phyloP scores from a whole-genome alignment of 1,140 invertebrate species.

The Centruroides sculpturatus region DNA sequence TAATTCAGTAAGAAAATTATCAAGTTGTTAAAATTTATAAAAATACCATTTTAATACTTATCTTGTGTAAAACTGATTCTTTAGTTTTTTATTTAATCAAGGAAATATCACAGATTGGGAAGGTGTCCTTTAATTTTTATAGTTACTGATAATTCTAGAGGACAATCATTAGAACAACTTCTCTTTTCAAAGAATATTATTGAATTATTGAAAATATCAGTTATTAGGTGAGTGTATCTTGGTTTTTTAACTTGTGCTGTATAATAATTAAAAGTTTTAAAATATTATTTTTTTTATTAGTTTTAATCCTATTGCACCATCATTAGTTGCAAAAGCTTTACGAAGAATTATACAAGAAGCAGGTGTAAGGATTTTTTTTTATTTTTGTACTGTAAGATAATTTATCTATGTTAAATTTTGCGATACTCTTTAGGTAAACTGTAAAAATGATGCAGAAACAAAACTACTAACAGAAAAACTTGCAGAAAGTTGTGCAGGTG shows the following conservation, averaged over 20 bases:
- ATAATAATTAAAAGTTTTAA: not conserved
- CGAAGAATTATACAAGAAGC: not conserved
- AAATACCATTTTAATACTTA: not conserved
- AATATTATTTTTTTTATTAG: not conserved
- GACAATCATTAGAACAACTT: conserved; percentile 1
- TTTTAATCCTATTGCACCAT: conserved; percentile 9
- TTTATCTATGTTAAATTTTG: not conserved
- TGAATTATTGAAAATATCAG: not conserved
- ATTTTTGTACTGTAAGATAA: not conserved
- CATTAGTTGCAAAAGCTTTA: conserved; percentile 3
- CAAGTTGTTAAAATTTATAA: no score
- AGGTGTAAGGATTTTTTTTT: not conserved
- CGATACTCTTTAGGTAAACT: not conserved
- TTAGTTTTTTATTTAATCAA: not conserved
- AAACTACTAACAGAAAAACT: conserved; percentile 2
- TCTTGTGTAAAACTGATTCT: not conserved
- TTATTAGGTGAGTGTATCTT: not conserved
- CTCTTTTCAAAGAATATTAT: conserved; percentile 4
- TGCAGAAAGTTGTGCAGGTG: conserved; percentile 3
- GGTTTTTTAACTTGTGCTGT: not conserved
- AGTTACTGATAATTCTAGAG: conserved; percentile 5
- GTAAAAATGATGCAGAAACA: not conserved
- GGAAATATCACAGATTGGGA: not conserved
- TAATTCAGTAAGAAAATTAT: conserved; percentile 1
- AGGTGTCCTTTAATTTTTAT: conserved; percentile 4